Base-by-base conservation (phyloP, 2,888 invertebrate species). In the Timema podura region DNA sequence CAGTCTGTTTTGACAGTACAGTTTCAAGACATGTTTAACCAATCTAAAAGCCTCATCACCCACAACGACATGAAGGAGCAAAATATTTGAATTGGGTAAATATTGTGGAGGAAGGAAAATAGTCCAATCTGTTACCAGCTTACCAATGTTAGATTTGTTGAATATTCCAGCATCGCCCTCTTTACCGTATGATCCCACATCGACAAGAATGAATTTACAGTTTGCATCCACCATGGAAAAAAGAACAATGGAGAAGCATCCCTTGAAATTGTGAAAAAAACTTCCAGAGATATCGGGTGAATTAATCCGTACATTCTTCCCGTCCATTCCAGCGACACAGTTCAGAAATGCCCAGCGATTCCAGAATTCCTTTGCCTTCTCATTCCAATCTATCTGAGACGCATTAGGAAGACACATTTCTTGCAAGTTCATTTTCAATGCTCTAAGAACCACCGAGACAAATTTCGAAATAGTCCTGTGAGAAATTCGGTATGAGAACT, bases 181-280 rank as follows among this genome's bases (percentile, higher is more conserved):
- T 16, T 6, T 59, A 5, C 59, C 59, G 15, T 59, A 59, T 44
- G 59, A 59, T 44, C 15, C 30, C 30, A 59, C 30, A 44, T 59
- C 9, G 44, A 15, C 59, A 15, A 59, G 30, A 8, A 59, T 5
- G 44, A 59, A 59, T 44, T 16, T 59, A 16, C 54, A 15, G 44
- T 59, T 59, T 8, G 59, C 59, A 59, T 59, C 59, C 6, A 59
- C 59, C 59, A 59, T 59, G 11, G 59, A 13, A 59, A 59, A 44
- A 16, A 59, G 59, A 6, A 59, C 59, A 16, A 16, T 59, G 7
- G 59, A 16, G 44, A 59, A 59, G 11, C 8, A 59, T 44, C 16
- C 59, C 11, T 59, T 59, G 59, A 44, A 59, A 44, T 59, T 59
- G 30, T 10, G 44, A 11, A 16, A 59, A 16, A 59, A 11, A 59